Conservation (phyloP, 2,888 invertebrate species). For the Hymenopus coronatus region DNA sequence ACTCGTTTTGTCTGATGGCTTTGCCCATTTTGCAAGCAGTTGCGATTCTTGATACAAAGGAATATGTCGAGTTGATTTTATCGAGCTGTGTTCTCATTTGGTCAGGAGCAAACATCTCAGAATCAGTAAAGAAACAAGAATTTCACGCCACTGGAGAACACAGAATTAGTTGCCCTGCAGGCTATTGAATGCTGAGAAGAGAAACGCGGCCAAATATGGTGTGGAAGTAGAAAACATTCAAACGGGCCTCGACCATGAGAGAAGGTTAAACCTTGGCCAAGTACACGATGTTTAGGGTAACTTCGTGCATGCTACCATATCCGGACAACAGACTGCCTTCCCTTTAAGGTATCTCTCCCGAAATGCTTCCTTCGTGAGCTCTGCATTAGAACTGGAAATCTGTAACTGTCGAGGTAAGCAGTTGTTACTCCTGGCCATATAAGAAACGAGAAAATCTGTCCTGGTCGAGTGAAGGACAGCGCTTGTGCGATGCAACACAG, state of each 20-base stretch:
- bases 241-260: conserved; percentile 1
- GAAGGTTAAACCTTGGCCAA: conserved; percentile 5
- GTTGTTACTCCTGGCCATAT: not conserved
- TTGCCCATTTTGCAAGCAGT: no score
- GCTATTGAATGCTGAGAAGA: not conserved
- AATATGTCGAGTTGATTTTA: not conserved
- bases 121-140: not conserved
- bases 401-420: not conserved
- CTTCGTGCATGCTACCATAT: not conserved
- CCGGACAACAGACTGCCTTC: not conserved
- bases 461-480: no score
- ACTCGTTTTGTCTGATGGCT: no score
- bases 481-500: no score
- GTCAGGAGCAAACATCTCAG: not conserved
- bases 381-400: not conserved
- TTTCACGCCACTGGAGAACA: not conserved
- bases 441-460: not conserved
- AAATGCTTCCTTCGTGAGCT: not conserved
- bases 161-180: not conserved
- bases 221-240: conserved; percentile 6
- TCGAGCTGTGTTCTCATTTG: not conserved
- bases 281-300: not conserved
- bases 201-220: conserved; percentile 30
- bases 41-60: no score
- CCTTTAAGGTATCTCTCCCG: not conserved